Conservation (phyloP, 2,113 vertebrate genomes). For the Nesoenas mayeri region DNA sequence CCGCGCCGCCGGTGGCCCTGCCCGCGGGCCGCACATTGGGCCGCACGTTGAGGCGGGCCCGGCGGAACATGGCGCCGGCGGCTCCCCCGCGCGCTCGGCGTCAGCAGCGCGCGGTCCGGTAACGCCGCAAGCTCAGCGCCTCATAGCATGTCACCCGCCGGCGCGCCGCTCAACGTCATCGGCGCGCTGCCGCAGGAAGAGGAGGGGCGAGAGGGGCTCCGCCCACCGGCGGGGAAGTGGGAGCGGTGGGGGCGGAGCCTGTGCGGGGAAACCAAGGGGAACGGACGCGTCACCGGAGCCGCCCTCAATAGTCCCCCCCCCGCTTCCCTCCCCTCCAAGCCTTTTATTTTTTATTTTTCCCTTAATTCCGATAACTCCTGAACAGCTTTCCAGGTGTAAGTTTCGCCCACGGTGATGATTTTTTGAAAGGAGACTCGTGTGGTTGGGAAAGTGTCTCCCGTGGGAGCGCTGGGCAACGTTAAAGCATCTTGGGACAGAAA, state of each 20-base stretch:
- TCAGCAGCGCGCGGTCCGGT: background rate
- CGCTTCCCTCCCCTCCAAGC: too few species aligned
- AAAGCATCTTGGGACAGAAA: too few species aligned
- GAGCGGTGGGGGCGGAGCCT: too few species aligned
- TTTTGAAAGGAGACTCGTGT: too few species aligned
- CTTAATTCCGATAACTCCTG: too few species aligned
- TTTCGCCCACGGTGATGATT: too few species aligned
- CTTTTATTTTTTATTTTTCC: background rate
- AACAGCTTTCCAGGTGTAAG: too few species aligned
- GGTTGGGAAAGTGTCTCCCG: background rate
- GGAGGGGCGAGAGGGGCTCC: too few species aligned
- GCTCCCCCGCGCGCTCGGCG: background rate
- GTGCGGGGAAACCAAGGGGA: too few species aligned
- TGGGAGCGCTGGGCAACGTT: background rate
- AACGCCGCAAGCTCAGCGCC: background rate
- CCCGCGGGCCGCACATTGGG: constrained; percentile 82
- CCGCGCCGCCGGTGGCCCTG: background rate
- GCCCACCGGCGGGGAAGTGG: too few species aligned
- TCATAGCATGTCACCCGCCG: background rate
- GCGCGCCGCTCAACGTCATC: background rate
- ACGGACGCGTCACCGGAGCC: too few species aligned
- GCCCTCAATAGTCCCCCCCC: background rate
- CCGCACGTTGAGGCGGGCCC: constrained; percentile 87
- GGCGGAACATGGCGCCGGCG: constrained; percentile 82
- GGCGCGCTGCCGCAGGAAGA: background rate